Conservation (phyloP, 2,888 invertebrate genomes). For the Drosophila gaucha region DNA sequence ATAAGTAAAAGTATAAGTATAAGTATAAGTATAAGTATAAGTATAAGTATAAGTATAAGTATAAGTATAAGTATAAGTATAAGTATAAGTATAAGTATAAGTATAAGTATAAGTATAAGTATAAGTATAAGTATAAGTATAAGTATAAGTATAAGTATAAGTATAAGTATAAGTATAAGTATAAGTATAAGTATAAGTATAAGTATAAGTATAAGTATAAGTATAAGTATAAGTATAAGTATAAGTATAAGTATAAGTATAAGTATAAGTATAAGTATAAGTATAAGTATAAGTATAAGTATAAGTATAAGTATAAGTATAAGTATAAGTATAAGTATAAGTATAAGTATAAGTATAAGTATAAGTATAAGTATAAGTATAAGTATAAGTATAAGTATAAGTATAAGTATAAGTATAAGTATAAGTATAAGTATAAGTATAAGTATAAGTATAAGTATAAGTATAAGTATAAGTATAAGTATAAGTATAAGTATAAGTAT, state of each 20-base stretch:
- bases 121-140: conserved; percentile 1
- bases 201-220: conserved; percentile 2
- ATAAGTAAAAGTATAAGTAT: conserved; percentile 3
- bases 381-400: conserved; percentile 8
- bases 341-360: conserved; percentile 9
- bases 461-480: conserved; percentile 1
- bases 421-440: conserved; percentile 7
- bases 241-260: background rate
- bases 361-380: conserved; percentile 5
- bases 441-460: conserved; percentile 8
- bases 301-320: conserved; percentile 7
- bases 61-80: conserved; percentile 3
- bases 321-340: conserved; percentile 6
- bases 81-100: conserved; percentile 4
- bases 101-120: conserved; percentile 2
- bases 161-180: background rate
- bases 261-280: conserved; percentile 8
- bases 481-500: conserved; percentile 5
- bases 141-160: conserved; percentile 2
- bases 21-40: background rate
- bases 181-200: background rate
- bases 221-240: background rate
- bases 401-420: conserved; percentile 2
- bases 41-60: background rate
- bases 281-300: conserved; percentile 5